phyloP scores from a whole-genome alignment of 1,140 invertebrate species.

The Drosophila rufa region DNA sequence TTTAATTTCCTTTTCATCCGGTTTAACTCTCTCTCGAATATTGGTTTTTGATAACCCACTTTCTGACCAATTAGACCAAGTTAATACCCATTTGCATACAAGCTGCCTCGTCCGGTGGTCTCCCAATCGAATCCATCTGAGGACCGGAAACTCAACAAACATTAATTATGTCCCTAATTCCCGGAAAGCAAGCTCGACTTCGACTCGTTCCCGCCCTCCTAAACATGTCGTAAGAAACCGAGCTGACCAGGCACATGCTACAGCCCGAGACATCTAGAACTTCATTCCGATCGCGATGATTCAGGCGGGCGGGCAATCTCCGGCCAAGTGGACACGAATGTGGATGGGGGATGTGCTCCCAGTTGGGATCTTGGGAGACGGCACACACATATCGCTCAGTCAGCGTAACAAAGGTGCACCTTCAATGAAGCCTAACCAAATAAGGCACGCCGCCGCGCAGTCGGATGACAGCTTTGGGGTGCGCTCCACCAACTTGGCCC shows the following conservation, averaged over 20 bases:
- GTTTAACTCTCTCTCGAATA: not conserved
- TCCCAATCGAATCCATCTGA: slow-evolving; percentile 1
- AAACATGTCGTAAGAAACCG: slow-evolving; percentile 5
- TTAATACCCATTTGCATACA: slow-evolving; percentile 22
- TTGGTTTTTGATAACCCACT: not conserved
- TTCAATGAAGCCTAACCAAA: slow-evolving; percentile 85
- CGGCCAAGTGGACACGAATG: slow-evolving; percentile 1
- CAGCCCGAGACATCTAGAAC: slow-evolving; percentile 40
- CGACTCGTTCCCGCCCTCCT: not conserved
- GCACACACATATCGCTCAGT: slow-evolving; percentile 74
- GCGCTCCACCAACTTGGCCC: slow-evolving; percentile 53
- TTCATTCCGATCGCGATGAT: slow-evolving; percentile 47
- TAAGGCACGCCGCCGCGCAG: slow-evolving; percentile 67
- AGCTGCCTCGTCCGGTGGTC: not conserved
- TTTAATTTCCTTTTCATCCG: not conserved
- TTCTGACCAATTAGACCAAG: not conserved
- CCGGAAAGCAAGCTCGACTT: slow-evolving; percentile 48
- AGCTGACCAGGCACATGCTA: slow-evolving; percentile 54
- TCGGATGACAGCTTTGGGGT: slow-evolving; percentile 72
- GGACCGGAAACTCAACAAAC: slow-evolving; percentile 54
- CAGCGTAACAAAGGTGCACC: slow-evolving; percentile 85
- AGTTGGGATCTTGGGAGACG: slow-evolving; percentile 34
- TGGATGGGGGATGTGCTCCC: slow-evolving; percentile 14
- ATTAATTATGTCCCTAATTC: slow-evolving; percentile 70
- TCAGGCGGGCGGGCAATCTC: slow-evolving; percentile 25